Conservation (phyloP, 1,140 invertebrate species). For the Drosophila willistoni region DNA sequence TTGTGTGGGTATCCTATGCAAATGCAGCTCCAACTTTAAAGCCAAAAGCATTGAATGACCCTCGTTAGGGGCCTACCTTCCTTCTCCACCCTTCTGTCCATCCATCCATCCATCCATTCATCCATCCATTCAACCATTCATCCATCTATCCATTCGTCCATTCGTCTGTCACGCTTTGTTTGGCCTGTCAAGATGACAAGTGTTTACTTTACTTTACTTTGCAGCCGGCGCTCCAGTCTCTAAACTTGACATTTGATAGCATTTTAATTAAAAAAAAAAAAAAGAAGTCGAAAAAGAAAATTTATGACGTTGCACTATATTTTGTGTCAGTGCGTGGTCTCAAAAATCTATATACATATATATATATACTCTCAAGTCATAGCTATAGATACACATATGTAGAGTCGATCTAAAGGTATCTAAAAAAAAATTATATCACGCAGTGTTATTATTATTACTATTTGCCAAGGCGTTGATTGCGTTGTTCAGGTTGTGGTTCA, state of each 20-base stretch:
- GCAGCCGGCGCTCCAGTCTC: conserved; percentile 66
- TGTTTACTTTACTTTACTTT: conserved; percentile 71
- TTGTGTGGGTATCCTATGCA: conserved; percentile 64
- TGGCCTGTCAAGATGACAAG: conserved; percentile 81
- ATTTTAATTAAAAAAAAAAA: conserved; percentile 76
- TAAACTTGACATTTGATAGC: conserved; percentile 82
- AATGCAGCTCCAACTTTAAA: conserved; percentile 61
- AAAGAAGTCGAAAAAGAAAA: conserved; percentile 61
- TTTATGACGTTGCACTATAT: conserved; percentile 67
- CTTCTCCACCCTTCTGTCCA: conserved; percentile 16
- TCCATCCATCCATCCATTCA: conserved; percentile 21
- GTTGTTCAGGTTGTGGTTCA: conserved; percentile 27
- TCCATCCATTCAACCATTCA: conserved; percentile 52
- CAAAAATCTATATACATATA: conserved; percentile 20
- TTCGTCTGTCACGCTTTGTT: conserved; percentile 79
- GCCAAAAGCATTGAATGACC: conserved; percentile 67
- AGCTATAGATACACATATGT: background rate
- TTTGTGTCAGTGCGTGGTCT: conserved; percentile 61
- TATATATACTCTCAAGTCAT: conserved; percentile 43
- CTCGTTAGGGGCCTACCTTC: conserved; percentile 63
- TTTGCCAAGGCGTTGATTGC: conserved; percentile 27
- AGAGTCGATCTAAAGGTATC: conserved; percentile 5
- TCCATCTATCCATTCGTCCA: conserved; percentile 37
- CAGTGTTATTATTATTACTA: conserved; percentile 47
- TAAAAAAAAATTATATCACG: conserved; percentile 73